Percentiles rank a stretch among this genome's conserved stretches.
Evolutionary conservation across 2,797 vertebrate species (phyloP).

Genomic region (Phyllotis vaccarum): DNA sequence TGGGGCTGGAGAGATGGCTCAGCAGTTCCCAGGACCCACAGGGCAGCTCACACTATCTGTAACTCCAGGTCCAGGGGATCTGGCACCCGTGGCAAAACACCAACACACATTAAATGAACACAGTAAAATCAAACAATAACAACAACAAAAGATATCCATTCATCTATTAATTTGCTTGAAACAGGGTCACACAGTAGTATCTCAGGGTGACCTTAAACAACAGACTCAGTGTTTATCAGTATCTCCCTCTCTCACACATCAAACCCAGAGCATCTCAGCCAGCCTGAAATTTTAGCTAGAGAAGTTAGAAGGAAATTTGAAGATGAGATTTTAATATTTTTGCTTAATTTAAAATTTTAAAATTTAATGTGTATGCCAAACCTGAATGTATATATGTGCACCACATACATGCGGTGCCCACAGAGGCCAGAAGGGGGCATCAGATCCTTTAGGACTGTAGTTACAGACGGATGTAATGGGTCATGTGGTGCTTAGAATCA

Average conservation of each 20-base stretch:
- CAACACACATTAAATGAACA: not conserved
- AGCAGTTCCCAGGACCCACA: not conserved
- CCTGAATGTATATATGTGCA: not conserved
- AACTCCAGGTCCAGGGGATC: not conserved
- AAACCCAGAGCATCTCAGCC: not conserved
- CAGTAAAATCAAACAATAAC: not conserved
- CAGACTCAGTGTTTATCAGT: too few species aligned
- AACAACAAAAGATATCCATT: too few species aligned
- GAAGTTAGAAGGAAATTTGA: not conserved
- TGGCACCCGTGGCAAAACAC: not conserved
- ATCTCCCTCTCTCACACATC: too few species aligned
- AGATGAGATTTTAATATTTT: not conserved
- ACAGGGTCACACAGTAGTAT: not conserved
- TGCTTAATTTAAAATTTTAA: not conserved
- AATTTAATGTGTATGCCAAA: not conserved
- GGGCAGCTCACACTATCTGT: not conserved
- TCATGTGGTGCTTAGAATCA: not conserved
- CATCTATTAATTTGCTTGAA: not conserved
- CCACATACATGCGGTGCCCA: accelerated
- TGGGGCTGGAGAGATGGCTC: not conserved
- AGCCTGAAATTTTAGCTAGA: not conserved
- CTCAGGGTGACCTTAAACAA: not conserved
- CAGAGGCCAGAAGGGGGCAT: not conserved
- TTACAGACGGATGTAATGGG: not conserved
- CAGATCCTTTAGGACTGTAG: not conserved